Evolutionary conservation across 2,888 invertebrate species (phyloP).

Genomic region (Lepeophtheirus nordmannii): DNA sequence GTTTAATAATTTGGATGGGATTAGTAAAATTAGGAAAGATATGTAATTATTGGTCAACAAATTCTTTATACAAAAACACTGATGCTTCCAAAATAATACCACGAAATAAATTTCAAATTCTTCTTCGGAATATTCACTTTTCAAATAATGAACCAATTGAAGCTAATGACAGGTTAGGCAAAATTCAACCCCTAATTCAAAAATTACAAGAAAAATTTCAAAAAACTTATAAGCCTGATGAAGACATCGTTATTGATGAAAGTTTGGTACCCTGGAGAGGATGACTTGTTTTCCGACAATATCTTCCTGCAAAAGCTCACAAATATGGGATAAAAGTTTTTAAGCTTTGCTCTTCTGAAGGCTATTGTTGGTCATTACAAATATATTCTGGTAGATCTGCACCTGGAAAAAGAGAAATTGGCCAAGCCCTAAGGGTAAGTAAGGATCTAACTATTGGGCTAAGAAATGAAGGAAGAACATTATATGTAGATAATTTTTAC

Average conservation of each 20-base stretch:
- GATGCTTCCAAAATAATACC: neutral
- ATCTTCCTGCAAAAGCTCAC: neutral
- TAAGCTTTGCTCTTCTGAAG: neutral
- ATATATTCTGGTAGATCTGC: neutral
- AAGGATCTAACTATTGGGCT: too few species aligned
- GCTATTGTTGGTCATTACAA: neutral
- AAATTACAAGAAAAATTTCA: neutral
- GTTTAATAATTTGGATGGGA: neutral
- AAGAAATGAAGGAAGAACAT: neutral
- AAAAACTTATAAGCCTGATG: neutral
- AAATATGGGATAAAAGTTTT: too few species aligned
- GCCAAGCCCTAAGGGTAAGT: neutral
- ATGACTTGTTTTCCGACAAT: neutral
- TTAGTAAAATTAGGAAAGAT: neutral
- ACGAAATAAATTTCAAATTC: neutral
- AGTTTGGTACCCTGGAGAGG: neutral
- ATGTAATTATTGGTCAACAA: neutral
- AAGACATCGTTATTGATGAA: neutral
- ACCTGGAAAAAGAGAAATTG: neutral
- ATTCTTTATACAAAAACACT: neutral
- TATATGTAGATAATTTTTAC: neutral
- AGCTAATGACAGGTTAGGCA: neutral
- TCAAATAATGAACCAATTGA: neutral
- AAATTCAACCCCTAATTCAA: neutral
- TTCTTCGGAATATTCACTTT: neutral